Conservation (phyloP, 2,113 vertebrate genomes). For the Onychorhynchus coronatus region DNA sequence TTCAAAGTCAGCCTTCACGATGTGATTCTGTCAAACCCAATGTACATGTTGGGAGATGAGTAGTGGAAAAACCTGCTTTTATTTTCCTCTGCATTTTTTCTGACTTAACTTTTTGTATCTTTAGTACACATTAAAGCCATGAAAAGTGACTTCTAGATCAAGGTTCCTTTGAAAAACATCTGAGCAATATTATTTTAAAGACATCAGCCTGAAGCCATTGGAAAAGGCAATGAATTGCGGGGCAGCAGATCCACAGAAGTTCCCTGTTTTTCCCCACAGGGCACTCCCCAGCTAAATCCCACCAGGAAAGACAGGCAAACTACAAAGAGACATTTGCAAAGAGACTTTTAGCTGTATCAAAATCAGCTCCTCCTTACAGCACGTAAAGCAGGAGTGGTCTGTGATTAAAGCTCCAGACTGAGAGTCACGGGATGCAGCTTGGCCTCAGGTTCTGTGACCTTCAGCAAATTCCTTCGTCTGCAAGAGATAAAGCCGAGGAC, state of each 20-base stretch:
- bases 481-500: not conserved
- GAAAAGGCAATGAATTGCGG: not conserved
- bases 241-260: not conserved
- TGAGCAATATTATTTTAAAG: not conserved
- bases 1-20: not conserved
- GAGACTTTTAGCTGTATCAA: not conserved
- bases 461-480: constrained; percentile 21
- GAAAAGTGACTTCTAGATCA: not conserved
- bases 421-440: not conserved
- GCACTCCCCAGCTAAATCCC: not conserved
- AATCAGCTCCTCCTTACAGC: not conserved
- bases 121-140: not conserved
- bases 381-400: not conserved
- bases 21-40: not conserved
- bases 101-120: not conserved
- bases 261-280: not conserved
- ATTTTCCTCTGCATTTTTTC: not conserved
- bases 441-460: not conserved
- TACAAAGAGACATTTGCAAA: not conserved
- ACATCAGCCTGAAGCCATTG: not conserved
- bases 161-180: not conserved
- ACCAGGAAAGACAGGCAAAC: not conserved
- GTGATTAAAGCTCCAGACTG: not conserved
- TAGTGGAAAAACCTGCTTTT: not conserved
- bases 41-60: not conserved